Percentiles rank a stretch among this genome's conserved stretches.
Evolutionary conservation across 2,797 vertebrate genomes (phyloP).

Genomic region (Oryzias sinensis): DNA sequence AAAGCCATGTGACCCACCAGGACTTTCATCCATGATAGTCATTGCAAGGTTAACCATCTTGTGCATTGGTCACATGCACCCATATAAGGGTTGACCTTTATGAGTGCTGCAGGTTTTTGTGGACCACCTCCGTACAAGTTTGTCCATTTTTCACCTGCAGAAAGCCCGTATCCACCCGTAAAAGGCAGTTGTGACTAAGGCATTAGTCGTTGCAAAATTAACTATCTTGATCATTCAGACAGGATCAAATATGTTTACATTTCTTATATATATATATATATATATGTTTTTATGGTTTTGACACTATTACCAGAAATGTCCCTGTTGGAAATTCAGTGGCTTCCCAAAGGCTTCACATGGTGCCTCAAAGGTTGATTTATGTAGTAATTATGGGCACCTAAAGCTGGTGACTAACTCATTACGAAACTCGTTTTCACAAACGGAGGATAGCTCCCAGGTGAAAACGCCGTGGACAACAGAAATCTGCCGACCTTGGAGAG

Average conservation of each 20-base stretch:
- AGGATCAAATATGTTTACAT: slow-evolving; percentile 73
- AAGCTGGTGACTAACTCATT: slow-evolving; percentile 66
- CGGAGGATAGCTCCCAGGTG: slow-evolving; percentile 73
- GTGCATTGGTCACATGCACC: too few relatives aligned
- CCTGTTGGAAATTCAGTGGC: slow-evolving; percentile 55
- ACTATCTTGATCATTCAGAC: slow-evolving; percentile 28
- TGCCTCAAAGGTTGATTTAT: slow-evolving; percentile 50
- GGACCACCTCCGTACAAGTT: too few relatives aligned
- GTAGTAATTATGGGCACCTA: slow-evolving; percentile 53
- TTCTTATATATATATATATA: slow-evolving; percentile 13
- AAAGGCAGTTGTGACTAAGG: too few relatives aligned
- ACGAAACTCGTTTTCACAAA: slow-evolving; percentile 57
- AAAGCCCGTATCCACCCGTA: too few relatives aligned
- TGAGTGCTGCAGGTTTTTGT: too few relatives aligned
- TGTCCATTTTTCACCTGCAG: too few relatives aligned
- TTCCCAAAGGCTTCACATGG: slow-evolving; percentile 52
- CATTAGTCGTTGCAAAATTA: slow-evolving; percentile 27
- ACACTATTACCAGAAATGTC: slow-evolving; percentile 68
- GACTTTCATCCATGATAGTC: too few relatives aligned
- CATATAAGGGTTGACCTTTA: too few relatives aligned
- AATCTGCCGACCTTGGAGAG: slow-evolving; percentile 71
- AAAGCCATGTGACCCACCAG: slow-evolving; percentile 20
- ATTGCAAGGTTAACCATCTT: too few relatives aligned
- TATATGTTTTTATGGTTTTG: slow-evolving; percentile 11
- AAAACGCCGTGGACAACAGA: slow-evolving; percentile 61